A percentile compares a stretch with the other conserved stretches of the same genome.
Conservation (phyloP, 2,113 vertebrate genomes). For the Syrrhaptes paradoxus region DNA sequence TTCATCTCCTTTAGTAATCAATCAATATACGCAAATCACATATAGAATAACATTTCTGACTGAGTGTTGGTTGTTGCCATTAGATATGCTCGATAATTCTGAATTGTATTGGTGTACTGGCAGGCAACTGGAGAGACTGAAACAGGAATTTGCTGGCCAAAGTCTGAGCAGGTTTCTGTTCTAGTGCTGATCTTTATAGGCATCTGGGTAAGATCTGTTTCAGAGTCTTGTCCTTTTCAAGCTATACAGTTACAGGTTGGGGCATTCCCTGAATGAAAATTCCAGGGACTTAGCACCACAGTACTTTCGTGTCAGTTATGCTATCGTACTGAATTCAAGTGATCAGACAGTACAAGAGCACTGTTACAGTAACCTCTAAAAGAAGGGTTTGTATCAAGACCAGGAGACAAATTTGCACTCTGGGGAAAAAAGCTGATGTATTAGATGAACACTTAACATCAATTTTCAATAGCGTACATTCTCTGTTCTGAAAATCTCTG, state of each 20-base stretch:
- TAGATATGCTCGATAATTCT: background rate
- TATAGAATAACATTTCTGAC: background rate
- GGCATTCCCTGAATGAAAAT: background rate
- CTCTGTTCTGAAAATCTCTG: background rate
- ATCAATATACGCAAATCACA: background rate
- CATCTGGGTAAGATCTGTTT: background rate
- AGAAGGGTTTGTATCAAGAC: background rate
- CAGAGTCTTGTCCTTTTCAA: background rate
- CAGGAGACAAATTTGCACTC: background rate
- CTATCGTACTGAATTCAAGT: background rate
- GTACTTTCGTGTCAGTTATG: background rate
- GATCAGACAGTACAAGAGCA: background rate
- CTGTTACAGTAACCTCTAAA: background rate
- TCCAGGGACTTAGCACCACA: fast-evolving
- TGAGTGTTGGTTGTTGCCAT: background rate
- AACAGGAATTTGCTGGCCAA: background rate
- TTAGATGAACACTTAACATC: background rate
- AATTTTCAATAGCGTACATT: background rate
- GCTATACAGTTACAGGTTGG: background rate
- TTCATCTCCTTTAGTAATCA: background rate
- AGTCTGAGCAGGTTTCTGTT: background rate
- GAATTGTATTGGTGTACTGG: background rate
- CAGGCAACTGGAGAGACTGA: background rate
- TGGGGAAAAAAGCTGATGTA: background rate
- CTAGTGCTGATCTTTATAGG: background rate